Base-by-base conservation (phyloP, 2,888 invertebrate genomes). In the Leptothorax acervorum region DNA sequence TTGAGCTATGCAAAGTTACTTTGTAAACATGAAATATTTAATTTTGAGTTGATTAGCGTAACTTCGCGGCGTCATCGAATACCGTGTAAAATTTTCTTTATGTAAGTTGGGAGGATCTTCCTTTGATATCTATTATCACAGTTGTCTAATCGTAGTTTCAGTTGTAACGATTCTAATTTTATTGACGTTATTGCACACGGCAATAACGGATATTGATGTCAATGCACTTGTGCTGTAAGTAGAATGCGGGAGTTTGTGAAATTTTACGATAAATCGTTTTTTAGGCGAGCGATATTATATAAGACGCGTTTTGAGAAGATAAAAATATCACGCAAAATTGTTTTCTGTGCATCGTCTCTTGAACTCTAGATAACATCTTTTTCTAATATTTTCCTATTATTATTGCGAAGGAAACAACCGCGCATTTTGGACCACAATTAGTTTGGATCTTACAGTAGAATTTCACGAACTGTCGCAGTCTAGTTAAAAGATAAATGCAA, bases 91-190 rank as follows among this genome's bases (percentile, higher is more conserved):
- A 23, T 76, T 39, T n/a, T 66, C 35, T 12, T 66, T 35, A 31
- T n/a, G 48, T 31, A 65, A 23, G 3, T 65, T 65, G 11, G 5
- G 35, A 76, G 51, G 6, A 53, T 65, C n/a, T 53, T 51, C 3
- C 8, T 73, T 73, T 39, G 15, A 55, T 45, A 78, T 18, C 8
- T 68, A 12, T 68, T 53, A 62, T 48, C 8, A 53, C 18, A n/a
- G 8, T 53, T 68, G 28, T 78, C 23, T 39, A 53, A 51, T 78
- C 6, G 42, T 39, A 18, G 9, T 66, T 65, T 68, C 15, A 42
- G 28, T 68, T 68, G 35, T 57, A 51, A 51, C n/a, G 3, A 75
- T 48, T 65, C 31, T 63, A 63, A 65, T 65, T 76, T 76, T 76
- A 65, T 75, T 57, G 28, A 60, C 18, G 45, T 74, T 74, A 74